Evolutionary conservation across 2,113 vertebrate genomes (phyloP).

Genomic region (Camelus dromedarius): DNA sequence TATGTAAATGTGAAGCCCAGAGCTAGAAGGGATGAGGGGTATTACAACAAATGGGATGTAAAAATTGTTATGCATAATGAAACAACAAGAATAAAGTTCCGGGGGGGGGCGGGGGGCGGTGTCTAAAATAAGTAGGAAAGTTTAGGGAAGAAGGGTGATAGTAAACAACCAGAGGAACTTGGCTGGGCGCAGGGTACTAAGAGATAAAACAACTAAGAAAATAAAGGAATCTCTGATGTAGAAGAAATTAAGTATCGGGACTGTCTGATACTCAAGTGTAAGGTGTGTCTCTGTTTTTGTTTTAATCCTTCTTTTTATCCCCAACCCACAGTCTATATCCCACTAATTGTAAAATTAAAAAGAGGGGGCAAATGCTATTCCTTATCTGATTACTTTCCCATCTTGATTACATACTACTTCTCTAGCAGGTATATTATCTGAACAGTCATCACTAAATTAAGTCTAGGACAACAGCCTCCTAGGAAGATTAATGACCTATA

Average conservation of each 20-base stretch:
- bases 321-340: not conserved
- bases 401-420: conserved; percentile 83
- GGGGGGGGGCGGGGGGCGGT: not conserved
- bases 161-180: not conserved
- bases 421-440: conserved; percentile 83
- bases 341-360: not conserved
- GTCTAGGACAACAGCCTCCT: conserved; percentile 79
- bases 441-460: conserved; percentile 88
- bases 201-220: not conserved
- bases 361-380: not conserved
- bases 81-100: conserved; percentile 7
- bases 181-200: not conserved
- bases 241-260: not conserved
- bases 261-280: not conserved
- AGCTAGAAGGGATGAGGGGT: not conserved
- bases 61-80: conserved; percentile 17
- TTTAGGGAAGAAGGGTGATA: not conserved
- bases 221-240: not conserved
- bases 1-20: conserved; percentile 24
- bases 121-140: not conserved
- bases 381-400: conserved; percentile 69
- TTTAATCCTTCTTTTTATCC: not conserved
- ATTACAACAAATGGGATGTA: not conserved
- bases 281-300: not conserved
- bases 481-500: conserved; percentile 88